Conservation (phyloP, 2,797 vertebrate species). For the Rhinichthys osculus region DNA sequence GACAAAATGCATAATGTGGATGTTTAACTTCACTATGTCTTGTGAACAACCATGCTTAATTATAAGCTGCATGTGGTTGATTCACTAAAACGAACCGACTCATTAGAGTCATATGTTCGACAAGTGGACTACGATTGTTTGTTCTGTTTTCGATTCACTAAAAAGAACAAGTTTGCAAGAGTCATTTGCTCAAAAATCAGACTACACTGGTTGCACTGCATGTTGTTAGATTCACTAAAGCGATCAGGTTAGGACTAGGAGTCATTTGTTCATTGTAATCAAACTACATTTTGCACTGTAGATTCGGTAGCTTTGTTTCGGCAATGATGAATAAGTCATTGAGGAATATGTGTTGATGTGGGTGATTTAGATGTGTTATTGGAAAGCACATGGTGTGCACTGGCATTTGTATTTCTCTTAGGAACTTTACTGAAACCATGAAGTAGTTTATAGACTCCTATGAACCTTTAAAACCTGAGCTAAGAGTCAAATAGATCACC, state of each 20-base stretch:
- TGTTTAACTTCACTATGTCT: background rate
- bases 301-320: background rate
- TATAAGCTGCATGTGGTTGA: background rate
- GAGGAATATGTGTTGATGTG: background rate
- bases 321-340: background rate
- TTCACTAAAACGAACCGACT: background rate
- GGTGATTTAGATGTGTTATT: background rate
- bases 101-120: background rate
- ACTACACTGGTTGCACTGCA: background rate
- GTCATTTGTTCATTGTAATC: background rate
- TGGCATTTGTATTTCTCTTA: background rate
- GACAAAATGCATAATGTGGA: background rate
- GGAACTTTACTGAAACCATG: background rate
- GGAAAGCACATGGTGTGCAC: background rate
- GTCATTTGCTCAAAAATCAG: background rate
- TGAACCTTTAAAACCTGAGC: background rate
- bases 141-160: background rate
- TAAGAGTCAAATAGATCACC: conserved; percentile 35
- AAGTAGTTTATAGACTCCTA: conserved; percentile 10
- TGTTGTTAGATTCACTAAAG: background rate
- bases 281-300: background rate
- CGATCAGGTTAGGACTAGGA: background rate
- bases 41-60: background rate
- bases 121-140: background rate
- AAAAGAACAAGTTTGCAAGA: background rate